These are phyloP conservation scores for Vireo griseus DNA, from an alignment of 2,797 vertebrate species.

Conservation along the genomic window DNA sequence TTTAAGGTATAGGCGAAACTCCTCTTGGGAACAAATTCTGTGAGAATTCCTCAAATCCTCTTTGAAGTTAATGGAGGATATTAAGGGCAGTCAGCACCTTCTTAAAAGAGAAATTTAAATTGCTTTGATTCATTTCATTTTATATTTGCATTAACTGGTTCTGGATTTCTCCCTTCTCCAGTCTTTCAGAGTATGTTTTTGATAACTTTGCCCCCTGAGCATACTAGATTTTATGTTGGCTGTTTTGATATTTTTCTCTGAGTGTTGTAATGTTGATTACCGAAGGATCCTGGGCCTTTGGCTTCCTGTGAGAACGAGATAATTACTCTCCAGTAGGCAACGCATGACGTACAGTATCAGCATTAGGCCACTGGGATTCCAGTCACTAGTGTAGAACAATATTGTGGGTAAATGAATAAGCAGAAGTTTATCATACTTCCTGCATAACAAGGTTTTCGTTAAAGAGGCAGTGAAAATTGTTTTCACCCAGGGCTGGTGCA, in stretches of 20 bases:
- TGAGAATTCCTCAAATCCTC: conserved; percentile 30
- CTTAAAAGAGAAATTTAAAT: conserved; percentile 12
- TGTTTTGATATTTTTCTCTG: conserved; percentile 26
- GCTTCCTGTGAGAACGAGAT: conserved; percentile 65
- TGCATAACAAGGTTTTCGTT: conserved; percentile 50
- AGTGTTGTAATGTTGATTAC: conserved; percentile 52
- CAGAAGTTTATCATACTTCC: conserved; percentile 66
- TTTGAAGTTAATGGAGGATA: conserved; percentile 51
- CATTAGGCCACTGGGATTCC: conserved; percentile 59
- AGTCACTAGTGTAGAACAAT: conserved; percentile 55
- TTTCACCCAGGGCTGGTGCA: not conserved
- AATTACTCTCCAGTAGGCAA: conserved; percentile 64
- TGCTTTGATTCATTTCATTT: not conserved
- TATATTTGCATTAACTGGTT: not conserved
- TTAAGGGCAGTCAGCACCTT: conserved; percentile 42
- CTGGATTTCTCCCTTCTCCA: not conserved
- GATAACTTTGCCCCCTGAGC: conserved; percentile 27
- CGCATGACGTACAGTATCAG: conserved; percentile 33
- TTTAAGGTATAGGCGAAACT: not conserved
- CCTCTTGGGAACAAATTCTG: not conserved
- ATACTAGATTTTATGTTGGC: not conserved
- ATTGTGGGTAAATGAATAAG: conserved; percentile 68
- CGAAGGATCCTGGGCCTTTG: conserved; percentile 30
- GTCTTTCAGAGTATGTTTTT: not conserved
- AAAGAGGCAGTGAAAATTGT: conserved; percentile 8